Evolutionary conservation across 1,140 invertebrate genomes (phyloP), one percentile per base, ranked within the genome.

Genomic region (Philotrypesis tridentata): DNA sequence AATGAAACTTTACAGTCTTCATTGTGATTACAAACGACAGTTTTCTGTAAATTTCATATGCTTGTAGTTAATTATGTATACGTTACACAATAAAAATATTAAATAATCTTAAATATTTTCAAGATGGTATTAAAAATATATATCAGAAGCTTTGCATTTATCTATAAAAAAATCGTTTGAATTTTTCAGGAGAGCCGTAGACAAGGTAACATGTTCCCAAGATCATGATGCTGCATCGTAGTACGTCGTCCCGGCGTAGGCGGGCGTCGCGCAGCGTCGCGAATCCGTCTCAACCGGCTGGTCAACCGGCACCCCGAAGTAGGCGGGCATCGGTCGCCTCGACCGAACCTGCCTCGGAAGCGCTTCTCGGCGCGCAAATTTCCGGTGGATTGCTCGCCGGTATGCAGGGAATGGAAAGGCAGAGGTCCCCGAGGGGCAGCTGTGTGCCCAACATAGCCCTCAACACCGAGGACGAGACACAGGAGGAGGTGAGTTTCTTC

Each of bases 161-260:
- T n/a, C n/a, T n/a, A n/a, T n/a, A n/a, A 60, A 37, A 37, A 37
- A 37, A 21, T n/a, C 7, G 0, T 55, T 17, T 55, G 17, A 21
- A 4, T 55, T n/a, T 0, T 0, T 6, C 48, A 55, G 48, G 7
- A 21, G 21, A 55, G 48, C 14, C 4, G 48, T 17, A 55, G 21
- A 4, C 17, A 7, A n/a, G 48, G 48, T 55, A 17, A 55, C 17
- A 73, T 74, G 72, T 33, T 5, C 23, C 1, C 9, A 12, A 3
- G 17, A 61, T 70, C 43, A 86, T 90, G 86, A 95, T 95, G 95
- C 87, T 95, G 79, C 93, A 94, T 85, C 92, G 95, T 84, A 93
- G 92, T 86, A 93, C 94, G 78, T 95, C 94, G 40, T 95, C 94
- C n/a, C 91, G 94, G 70, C 93, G 94, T 71, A 92, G 94, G 14